Percentiles rank a stretch among this genome's conserved stretches.
Conservation (phyloP, 2,113 vertebrate species). For the Nibea coibor region DNA sequence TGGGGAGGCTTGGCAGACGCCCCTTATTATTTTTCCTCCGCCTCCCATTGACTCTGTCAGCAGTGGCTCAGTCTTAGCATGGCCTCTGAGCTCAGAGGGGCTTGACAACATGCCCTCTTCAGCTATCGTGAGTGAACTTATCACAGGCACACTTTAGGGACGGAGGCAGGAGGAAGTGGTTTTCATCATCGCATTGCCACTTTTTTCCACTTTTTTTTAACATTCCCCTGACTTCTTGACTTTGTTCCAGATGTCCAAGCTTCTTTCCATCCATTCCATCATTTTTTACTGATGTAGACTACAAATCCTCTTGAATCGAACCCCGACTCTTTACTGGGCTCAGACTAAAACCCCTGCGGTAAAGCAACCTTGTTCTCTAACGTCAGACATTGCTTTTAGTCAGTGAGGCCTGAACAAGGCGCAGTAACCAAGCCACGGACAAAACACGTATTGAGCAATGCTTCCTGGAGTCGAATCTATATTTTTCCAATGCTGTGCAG, state of each 20-base stretch:
- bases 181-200: slow-evolving; percentile 10
- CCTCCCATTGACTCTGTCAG: slow-evolving; percentile 80
- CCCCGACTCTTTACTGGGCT: slow-evolving; percentile 29
- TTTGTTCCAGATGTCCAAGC: slow-evolving; percentile 14
- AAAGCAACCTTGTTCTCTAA: slow-evolving; percentile 37
- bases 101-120: slow-evolving; percentile 47
- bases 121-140: slow-evolving; percentile 63
- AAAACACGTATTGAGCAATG: slow-evolving; percentile 64
- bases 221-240: slow-evolving; percentile 12
- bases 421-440: slow-evolving; percentile 15
- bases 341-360: slow-evolving; percentile 40
- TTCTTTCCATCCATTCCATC: slow-evolving; percentile 15
- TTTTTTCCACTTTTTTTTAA: background rate
- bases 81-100: slow-evolving; percentile 35
- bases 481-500: slow-evolving; percentile 58
- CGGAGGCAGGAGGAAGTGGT: slow-evolving; percentile 21
- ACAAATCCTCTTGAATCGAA: slow-evolving; percentile 45
- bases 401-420: slow-evolving; percentile 63
- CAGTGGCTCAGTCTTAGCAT: slow-evolving; percentile 62
- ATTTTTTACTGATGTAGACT: slow-evolving; percentile 23
- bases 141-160: slow-evolving; percentile 44
- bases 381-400: slow-evolving; percentile 53
- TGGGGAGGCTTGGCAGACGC: slow-evolving; percentile 76
- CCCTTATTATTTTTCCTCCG: slow-evolving; percentile 81
- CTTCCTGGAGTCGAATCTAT: slow-evolving; percentile 55